Conservation (phyloP, 30 jellyfish, hydroid and myxozoan genomes). For the Haliclystus octoradiatus region DNA sequence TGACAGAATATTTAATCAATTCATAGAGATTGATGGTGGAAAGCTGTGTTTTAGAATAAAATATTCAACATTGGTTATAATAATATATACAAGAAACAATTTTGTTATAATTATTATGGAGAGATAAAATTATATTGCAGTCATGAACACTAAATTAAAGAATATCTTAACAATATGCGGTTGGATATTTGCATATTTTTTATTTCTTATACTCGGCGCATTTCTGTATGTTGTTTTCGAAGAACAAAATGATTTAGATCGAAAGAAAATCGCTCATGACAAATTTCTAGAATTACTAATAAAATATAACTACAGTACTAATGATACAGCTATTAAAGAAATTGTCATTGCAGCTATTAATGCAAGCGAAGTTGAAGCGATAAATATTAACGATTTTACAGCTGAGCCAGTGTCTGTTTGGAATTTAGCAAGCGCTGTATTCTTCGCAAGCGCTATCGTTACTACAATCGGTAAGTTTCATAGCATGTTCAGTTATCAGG, state of each 20-base stretch:
- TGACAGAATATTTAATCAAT: no score
- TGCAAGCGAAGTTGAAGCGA: conserved; percentile 34
- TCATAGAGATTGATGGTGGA: no score
- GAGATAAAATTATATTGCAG: no score
- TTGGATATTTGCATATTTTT: conserved; percentile 23
- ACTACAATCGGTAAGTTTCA: conserved; percentile 47
- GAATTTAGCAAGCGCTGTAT: conserved; percentile 42
- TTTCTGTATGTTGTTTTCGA: conserved; percentile 22
- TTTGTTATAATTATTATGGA: no score
- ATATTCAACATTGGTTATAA: no score
- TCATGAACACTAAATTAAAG: no score
- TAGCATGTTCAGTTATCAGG: background rate
- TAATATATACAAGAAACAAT: no score
- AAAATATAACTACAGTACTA: conserved; percentile 27
- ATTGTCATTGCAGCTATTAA: conserved; percentile 29
- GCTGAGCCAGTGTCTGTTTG: conserved; percentile 23
- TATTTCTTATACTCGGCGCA: conserved; percentile 26
- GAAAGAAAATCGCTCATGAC: conserved; percentile 7
- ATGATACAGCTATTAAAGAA: conserved; percentile 31
- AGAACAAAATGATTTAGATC: conserved; percentile 10
- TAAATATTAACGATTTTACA: conserved; percentile 10
- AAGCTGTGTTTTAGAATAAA: no score
- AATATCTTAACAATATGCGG: conserved; percentile 4
- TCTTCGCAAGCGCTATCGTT: conserved; percentile 45
- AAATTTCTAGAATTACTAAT: conserved; percentile 14